Conservation (phyloP, 2,113 vertebrate genomes). For the Zapus hudsonius region DNA sequence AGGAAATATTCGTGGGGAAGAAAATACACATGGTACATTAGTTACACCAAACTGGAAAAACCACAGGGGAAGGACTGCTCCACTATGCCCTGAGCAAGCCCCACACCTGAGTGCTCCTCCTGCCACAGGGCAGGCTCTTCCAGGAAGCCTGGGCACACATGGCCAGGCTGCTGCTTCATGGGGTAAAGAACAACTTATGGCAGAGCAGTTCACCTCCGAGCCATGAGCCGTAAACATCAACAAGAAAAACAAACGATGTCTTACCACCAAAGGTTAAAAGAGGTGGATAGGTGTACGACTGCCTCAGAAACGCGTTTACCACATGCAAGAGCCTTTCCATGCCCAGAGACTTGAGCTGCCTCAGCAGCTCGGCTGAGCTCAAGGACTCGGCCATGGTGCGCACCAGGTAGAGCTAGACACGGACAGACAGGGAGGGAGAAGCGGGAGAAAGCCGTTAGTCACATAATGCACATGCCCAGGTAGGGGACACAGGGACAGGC, state of each 20-base stretch:
- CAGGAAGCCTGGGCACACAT: background rate
- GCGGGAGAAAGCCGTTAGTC: conserved; percentile 86
- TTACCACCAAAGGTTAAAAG: conserved; percentile 92
- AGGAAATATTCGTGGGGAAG: conserved; percentile 82
- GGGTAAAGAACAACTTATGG: conserved; percentile 66
- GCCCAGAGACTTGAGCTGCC: conserved; percentile 91
- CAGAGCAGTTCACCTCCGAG: conserved; percentile 73
- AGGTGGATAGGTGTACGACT: conserved; percentile 90
- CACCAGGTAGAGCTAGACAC: conserved; percentile 91
- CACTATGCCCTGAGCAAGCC: conserved; percentile 55
- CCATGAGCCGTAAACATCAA: background rate
- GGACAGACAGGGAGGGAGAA: conserved; percentile 85
- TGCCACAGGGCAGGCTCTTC: background rate
- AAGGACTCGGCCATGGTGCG: conserved; percentile 92
- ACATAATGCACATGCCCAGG: conserved; percentile 65
- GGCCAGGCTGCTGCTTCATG: background rate
- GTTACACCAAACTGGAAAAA: conserved; percentile 77
- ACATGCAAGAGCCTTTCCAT: conserved; percentile 91
- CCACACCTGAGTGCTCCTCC: no score
- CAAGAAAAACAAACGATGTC: conserved; percentile 82
- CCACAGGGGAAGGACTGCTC: conserved; percentile 80
- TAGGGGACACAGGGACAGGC: conserved; percentile 75
- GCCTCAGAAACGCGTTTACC: conserved; percentile 91
- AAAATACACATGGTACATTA: conserved; percentile 86
- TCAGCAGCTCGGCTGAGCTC: conserved; percentile 89